phyloP scores from a whole-genome alignment of 2,797 vertebrate genomes.

The Poecilia wingei region DNA sequence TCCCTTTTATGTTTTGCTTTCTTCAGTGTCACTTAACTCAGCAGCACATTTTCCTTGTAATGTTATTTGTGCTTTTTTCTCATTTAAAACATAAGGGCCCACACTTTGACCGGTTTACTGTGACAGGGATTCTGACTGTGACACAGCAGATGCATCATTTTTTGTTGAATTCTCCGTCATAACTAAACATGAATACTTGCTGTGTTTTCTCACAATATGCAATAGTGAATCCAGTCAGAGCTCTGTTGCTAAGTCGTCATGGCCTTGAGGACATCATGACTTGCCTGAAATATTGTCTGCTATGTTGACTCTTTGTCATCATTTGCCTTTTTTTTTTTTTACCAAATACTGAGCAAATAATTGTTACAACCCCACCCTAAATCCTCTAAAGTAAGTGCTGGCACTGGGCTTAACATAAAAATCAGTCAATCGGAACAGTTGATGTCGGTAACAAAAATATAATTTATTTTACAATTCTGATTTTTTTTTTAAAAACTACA shows the following conservation, averaged over 20 bases:
- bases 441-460: no score
- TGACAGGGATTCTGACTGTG: not conserved
- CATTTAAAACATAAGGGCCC: not conserved
- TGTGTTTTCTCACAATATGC: not conserved
- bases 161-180: not conserved
- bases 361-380: not conserved
- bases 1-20: not conserved
- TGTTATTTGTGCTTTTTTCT: not conserved
- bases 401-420: no score
- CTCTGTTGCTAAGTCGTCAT: constrained; percentile 29
- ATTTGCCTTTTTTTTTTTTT: constrained; percentile 44
- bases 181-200: not conserved
- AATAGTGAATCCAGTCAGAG: constrained; percentile 12
- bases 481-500: no score
- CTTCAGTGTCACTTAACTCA: not conserved
- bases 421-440: no score
- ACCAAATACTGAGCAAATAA: constrained; percentile 38
- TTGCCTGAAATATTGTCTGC: constrained; percentile 39
- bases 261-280: constrained; percentile 23
- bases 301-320: constrained; percentile 21
- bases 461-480: no score
- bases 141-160: not conserved
- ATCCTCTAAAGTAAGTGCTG: no score
- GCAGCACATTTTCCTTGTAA: not conserved
- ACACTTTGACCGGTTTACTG: not conserved